Conservation (phyloP, 2,797 vertebrate genomes). For the Triplophysa bombifrons region DNA sequence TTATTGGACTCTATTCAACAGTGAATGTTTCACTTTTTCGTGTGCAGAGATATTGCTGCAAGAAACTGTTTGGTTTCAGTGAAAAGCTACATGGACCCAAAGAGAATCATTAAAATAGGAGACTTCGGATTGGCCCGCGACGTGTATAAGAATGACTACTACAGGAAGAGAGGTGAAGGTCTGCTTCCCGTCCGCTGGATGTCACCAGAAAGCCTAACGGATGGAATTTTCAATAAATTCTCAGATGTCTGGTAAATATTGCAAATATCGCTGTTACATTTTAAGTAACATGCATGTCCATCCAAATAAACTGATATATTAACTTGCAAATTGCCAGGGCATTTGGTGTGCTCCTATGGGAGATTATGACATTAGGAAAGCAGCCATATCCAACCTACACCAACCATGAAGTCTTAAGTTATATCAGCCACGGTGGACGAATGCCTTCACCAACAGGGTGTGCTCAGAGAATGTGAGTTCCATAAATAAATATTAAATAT, state of each 20-base stretch:
- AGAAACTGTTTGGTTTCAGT: conserved; percentile 80
- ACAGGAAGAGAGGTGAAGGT: conserved; percentile 80
- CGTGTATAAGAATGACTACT: conserved; percentile 81
- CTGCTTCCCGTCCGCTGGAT: conserved; percentile 81
- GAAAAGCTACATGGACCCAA: conserved; percentile 65
- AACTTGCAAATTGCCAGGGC: conserved; percentile 64
- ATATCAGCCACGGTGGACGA: conserved; percentile 71
- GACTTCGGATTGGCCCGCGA: conserved; percentile 81
- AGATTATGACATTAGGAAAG: conserved; percentile 77
- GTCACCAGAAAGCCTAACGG: conserved; percentile 79
- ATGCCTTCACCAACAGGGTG: conserved; percentile 73
- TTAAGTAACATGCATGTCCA: not conserved
- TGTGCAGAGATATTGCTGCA: conserved; percentile 77
- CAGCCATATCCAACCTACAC: conserved; percentile 79
- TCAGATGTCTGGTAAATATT: conserved; percentile 79
- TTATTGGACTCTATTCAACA: not conserved
- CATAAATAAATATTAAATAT: not conserved
- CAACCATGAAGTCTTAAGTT: conserved; percentile 77
- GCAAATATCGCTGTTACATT: not conserved
- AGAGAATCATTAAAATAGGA: conserved; percentile 73
- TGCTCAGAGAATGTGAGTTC: conserved; percentile 74
- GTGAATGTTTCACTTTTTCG: not conserved
- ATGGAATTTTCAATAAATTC: conserved; percentile 77
- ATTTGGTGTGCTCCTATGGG: conserved; percentile 80
- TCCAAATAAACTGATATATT: not conserved